Conservation (phyloP, 2,797 vertebrate genomes). For the Harpagifer antarcticus region DNA sequence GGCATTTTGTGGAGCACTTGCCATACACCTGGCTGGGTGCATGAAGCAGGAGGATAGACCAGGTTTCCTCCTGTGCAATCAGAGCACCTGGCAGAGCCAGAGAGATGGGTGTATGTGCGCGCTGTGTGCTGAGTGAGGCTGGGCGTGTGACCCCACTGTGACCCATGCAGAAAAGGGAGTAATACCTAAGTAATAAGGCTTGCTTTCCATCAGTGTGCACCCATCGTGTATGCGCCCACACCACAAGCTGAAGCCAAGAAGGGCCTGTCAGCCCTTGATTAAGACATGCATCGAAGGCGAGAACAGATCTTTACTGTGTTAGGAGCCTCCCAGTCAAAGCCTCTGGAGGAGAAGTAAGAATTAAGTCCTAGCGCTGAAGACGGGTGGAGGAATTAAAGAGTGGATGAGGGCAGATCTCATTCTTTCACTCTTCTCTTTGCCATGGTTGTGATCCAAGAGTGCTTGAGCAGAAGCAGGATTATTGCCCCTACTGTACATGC, state of each 20-base stretch:
- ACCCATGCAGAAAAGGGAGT: conserved; percentile 71
- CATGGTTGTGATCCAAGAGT: conserved; percentile 60
- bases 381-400: conserved; percentile 71
- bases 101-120: conserved; percentile 39
- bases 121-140: conserved; percentile 64
- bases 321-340: conserved; percentile 62
- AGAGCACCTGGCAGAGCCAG: conserved; percentile 46
- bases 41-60: conserved; percentile 43
- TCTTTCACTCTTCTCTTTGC: conserved; percentile 60
- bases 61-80: conserved; percentile 68
- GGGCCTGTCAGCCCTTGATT: conserved; percentile 77
- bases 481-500: conserved; percentile 58
- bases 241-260: conserved; percentile 55
- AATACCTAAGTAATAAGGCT: conserved; percentile 68
- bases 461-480: conserved; percentile 68
- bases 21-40: conserved; percentile 45
- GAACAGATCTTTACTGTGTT: conserved; percentile 71
- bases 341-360: conserved; percentile 63
- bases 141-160: conserved; percentile 63
- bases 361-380: conserved; percentile 68
- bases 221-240: conserved; percentile 35
- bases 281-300: conserved; percentile 72
- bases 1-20: conserved; percentile 31
- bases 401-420: conserved; percentile 69
- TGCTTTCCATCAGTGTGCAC: conserved; percentile 55